Evolutionary conservation across 2,113 vertebrate species (phyloP).

Genomic region (Vanacampus margaritifer): DNA sequence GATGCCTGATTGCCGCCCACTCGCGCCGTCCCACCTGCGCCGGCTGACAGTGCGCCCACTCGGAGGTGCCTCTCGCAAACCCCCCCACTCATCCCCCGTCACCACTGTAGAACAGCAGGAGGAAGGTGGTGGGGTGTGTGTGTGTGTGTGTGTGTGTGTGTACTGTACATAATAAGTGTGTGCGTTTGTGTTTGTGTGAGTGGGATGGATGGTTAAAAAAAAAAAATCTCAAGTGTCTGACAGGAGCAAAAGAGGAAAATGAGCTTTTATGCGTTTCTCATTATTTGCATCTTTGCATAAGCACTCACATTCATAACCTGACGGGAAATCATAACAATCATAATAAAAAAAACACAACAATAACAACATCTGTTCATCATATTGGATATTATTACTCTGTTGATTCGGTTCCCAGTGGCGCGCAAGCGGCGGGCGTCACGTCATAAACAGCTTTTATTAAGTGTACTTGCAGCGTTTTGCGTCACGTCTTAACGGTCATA

Average conservation of each 20-base stretch:
- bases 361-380: constrained; percentile 34
- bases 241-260: constrained; percentile 19
- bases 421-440: no score
- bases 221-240: constrained; percentile 24
- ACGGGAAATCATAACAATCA: constrained; percentile 4
- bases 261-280: constrained; percentile 9
- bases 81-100: constrained; percentile 27
- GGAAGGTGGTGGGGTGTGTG: constrained; percentile 44
- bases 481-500: not conserved
- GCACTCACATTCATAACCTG: constrained; percentile 29
- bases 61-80: constrained; percentile 19
- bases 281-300: constrained; percentile 10
- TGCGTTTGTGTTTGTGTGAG: constrained; percentile 6
- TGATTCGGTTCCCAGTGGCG: not conserved
- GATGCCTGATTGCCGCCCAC: constrained; percentile 62
- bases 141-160: constrained; percentile 22
- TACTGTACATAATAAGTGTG: not conserved
- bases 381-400: not conserved
- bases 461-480: not conserved
- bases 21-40: constrained; percentile 43
- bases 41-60: constrained; percentile 35
- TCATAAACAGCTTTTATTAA: not conserved
- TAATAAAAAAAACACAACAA: constrained; percentile 7
- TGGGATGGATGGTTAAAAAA: constrained; percentile 15
- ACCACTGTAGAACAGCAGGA: constrained; percentile 36